Evolutionary conservation across 2,113 vertebrate genomes (phyloP).

Genomic region (Caloenas nicobarica): DNA sequence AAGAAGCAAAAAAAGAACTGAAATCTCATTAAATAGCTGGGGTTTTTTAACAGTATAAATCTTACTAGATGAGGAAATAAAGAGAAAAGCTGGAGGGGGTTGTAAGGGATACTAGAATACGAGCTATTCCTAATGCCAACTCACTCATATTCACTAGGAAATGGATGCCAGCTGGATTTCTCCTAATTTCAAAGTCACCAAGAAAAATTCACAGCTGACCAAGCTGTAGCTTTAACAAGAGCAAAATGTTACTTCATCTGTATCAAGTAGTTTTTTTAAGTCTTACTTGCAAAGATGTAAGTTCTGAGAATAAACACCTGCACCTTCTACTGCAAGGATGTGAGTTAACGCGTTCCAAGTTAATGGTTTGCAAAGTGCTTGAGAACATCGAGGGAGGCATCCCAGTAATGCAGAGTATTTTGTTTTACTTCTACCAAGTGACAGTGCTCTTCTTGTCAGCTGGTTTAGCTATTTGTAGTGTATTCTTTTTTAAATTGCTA

Average conservation of each 20-base stretch:
- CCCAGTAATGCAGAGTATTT: neutral
- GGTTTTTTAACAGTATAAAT: neutral
- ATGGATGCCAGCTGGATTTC: neutral
- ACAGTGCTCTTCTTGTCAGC: neutral
- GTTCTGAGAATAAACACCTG: neutral
- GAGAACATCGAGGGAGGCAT: conserved; percentile 14
- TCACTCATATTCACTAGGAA: neutral
- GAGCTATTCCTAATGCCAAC: neutral
- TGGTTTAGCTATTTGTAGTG: neutral
- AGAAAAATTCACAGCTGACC: neutral
- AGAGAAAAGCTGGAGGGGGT: neutral
- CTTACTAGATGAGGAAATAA: neutral
- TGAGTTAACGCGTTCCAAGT: neutral
- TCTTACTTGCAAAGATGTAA: neutral
- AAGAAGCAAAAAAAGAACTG: neutral
- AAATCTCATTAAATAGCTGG: neutral
- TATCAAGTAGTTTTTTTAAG: neutral
- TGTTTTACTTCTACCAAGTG: neutral
- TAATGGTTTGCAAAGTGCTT: conserved; percentile 44
- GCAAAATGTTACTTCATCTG: neutral
- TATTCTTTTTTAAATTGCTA: neutral
- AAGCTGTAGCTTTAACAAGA: neutral
- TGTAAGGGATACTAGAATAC: neutral
- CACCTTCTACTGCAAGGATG: neutral
- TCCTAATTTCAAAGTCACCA: neutral